Evolutionary conservation across 1,140 invertebrate genomes (phyloP).

Genomic region (Macrobrachium nipponense): DNA sequence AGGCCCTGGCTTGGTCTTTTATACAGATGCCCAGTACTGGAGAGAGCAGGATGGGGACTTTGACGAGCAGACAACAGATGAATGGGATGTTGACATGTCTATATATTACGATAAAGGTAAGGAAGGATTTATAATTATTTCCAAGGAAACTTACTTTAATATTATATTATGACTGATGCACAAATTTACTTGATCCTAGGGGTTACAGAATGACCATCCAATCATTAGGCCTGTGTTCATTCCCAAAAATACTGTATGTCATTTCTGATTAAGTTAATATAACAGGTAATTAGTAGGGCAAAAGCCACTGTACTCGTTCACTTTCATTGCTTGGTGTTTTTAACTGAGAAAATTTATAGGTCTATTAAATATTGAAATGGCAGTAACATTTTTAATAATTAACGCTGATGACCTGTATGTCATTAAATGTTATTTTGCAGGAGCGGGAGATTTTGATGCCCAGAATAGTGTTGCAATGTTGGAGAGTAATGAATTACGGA

Average conservation of each 20-base stretch:
- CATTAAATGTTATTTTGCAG: neutral
- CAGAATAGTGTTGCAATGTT: conserved; percentile 67
- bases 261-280: no score
- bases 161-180: no score
- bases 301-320: no score
- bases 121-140: neutral
- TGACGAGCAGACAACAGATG: conserved; percentile 75
- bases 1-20: conserved; percentile 75
- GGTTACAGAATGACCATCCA: no score
- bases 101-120: conserved; percentile 71
- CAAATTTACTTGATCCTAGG: no score
- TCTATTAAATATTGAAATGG: no score
- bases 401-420: neutral
- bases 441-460: conserved; percentile 70
- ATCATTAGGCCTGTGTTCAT: no score
- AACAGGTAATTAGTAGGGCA: no score
- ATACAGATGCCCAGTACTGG: conserved; percentile 76
- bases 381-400: no score
- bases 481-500: conserved; percentile 68
- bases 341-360: no score
- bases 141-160: neutral
- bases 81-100: conserved; percentile 76
- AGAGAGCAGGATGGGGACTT: conserved; percentile 72
- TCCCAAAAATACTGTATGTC: no score
- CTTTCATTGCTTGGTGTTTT: no score